Conservation (phyloP, 2,888 invertebrate genomes). For the Pherbina coryleti region DNA sequence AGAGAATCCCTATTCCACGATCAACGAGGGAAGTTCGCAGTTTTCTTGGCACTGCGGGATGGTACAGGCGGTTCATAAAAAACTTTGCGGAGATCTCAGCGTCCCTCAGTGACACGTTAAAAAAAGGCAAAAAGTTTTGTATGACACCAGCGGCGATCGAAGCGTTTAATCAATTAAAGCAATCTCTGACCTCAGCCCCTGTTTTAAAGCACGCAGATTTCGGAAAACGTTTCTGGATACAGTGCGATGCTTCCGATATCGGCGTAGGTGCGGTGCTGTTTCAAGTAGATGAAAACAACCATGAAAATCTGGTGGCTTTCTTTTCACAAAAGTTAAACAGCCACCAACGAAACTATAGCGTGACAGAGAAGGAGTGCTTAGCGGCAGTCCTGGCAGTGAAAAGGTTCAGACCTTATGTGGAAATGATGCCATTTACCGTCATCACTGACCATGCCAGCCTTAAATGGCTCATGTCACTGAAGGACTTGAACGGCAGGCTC, state of each 20-base stretch:
- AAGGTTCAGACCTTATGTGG: no score
- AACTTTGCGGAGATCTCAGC: no score
- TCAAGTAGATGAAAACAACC: not conserved
- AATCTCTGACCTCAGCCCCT: not conserved
- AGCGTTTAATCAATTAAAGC: not conserved
- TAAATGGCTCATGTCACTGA: no score
- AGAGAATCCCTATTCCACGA: no score
- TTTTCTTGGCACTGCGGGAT: not conserved
- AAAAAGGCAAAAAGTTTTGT: not conserved
- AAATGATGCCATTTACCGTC: no score
- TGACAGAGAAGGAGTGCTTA: no score
- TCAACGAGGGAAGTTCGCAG: no score
- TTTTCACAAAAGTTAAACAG: not conserved
- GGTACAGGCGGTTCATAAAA: no score
- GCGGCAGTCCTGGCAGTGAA: no score
- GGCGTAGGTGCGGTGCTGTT: not conserved
- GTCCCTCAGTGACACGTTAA: not conserved
- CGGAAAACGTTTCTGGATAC: not conserved
- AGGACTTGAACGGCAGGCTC: no score
- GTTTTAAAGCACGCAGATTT: no score
- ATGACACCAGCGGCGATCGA: not conserved
- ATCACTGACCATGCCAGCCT: no score
- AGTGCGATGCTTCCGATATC: not conserved
- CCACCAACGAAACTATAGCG: not conserved
- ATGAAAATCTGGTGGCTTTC: not conserved